These are phyloP conservation scores for Muscidifurax raptorellus DNA, from an alignment of 1,140 invertebrate species.

Conservation along the genomic window DNA sequence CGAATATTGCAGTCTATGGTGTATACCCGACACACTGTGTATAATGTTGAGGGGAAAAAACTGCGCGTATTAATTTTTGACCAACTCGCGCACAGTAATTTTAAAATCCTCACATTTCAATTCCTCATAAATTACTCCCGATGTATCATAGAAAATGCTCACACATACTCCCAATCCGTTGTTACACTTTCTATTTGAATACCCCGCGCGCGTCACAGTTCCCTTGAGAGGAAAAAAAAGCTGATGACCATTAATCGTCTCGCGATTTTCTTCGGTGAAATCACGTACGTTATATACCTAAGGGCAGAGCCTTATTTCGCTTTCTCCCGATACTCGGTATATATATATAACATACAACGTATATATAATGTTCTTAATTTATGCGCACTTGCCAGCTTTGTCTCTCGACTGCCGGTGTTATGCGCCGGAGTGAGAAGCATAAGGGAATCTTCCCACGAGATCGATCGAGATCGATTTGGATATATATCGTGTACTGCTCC, in stretches of 20 bases:
- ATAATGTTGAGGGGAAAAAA: too few species aligned
- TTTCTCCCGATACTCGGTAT: background rate
- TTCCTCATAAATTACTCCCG: background rate
- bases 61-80: too few species aligned
- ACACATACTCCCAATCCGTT: background rate
- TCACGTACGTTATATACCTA: background rate
- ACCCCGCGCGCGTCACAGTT: background rate
- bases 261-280: background rate
- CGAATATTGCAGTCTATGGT: too few species aligned
- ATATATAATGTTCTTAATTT: conserved; percentile 8
- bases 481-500: too few species aligned
- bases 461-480: background rate
- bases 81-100: too few species aligned
- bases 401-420: background rate
- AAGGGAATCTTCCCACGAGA: background rate
- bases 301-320: conserved; percentile 1
- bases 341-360: background rate
- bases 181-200: conserved; percentile 37
- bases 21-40: too few species aligned
- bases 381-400: background rate
- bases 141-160: background rate
- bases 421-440: too few species aligned
- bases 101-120: too few species aligned
- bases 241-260: background rate
- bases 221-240: background rate